These are phyloP conservation scores for Melanotaenia trifasciata DNA, from an alignment of 2,797 vertebrate genomes.

Conservation along the genomic window DNA sequence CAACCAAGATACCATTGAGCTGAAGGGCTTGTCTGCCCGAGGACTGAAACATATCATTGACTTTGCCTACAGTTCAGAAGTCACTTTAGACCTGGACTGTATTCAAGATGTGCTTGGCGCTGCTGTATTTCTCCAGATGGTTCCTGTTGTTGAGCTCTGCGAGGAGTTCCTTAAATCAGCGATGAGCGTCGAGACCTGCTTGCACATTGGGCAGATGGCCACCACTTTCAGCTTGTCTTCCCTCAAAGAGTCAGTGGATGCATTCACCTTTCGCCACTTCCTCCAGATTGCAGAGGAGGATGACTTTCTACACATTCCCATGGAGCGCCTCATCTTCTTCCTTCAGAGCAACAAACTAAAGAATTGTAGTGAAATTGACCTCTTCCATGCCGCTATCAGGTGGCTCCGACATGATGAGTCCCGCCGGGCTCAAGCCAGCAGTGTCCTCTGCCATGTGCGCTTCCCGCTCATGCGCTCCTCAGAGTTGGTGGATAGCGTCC, in stretches of 20 bases:
- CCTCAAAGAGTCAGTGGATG: slow-evolving; percentile 93
- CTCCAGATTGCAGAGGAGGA: slow-evolving; percentile 95
- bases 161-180: slow-evolving; percentile 98
- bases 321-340: slow-evolving; percentile 95
- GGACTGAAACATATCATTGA: slow-evolving; percentile 96
- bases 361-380: slow-evolving; percentile 93
- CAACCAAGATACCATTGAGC: slow-evolving; percentile 91
- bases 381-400: slow-evolving; percentile 91
- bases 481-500: slow-evolving; percentile 95
- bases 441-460: slow-evolving; percentile 92
- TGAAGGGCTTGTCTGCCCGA: slow-evolving; percentile 93
- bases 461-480: slow-evolving; percentile 97
- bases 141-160: slow-evolving; percentile 95
- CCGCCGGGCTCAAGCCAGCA: slow-evolving; percentile 86
- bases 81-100: slow-evolving; percentile 95
- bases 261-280: slow-evolving; percentile 96
- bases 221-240: slow-evolving; percentile 95
- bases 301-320: slow-evolving; percentile 95
- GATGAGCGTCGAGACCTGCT: slow-evolving; percentile 97
- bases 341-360: slow-evolving; percentile 96
- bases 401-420: slow-evolving; percentile 91
- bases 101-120: slow-evolving; percentile 98
- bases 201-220: slow-evolving; percentile 98
- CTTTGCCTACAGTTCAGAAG: slow-evolving; percentile 96
- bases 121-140: slow-evolving; percentile 98